These are phyloP conservation scores for Hippoglossus hippoglossus DNA, from an alignment of 2,797 vertebrate genomes.

Conservation along the genomic window DNA sequence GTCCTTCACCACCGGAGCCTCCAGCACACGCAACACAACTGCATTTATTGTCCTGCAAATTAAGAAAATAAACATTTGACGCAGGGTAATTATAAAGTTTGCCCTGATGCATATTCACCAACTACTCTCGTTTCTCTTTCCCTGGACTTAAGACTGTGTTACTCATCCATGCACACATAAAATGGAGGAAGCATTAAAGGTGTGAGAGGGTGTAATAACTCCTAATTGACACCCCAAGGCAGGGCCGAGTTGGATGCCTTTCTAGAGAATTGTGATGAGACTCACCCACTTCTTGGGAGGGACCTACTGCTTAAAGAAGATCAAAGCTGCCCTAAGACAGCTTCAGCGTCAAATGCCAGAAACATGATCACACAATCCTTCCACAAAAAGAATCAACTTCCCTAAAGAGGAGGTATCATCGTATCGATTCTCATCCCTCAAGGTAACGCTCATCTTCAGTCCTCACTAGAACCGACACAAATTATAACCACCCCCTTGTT, in stretches of 20 bases:
- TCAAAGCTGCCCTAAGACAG: neutral
- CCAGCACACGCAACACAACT: constrained; percentile 6
- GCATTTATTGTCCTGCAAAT: neutral
- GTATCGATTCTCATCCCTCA: constrained; percentile 21
- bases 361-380: neutral
- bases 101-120: neutral
- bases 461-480: constrained; percentile 35
- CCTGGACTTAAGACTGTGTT: constrained; percentile 14
- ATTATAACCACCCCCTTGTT: constrained; percentile 55
- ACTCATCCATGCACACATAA: constrained; percentile 35
- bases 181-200: constrained; percentile 17
- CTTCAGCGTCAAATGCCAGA: constrained; percentile 2
- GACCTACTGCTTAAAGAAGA: constrained; percentile 3
- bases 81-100: neutral
- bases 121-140: constrained; percentile 9
- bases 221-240: neutral
- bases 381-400: constrained; percentile 26
- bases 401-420: constrained; percentile 18
- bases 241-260: neutral
- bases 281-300: constrained; percentile 8
- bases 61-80: neutral
- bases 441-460: constrained; percentile 30
- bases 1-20: constrained; percentile 8
- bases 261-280: constrained; percentile 3
- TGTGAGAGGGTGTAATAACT: constrained; percentile 26